These are phyloP conservation scores for Allobates femoralis DNA, from an alignment of 2,797 vertebrate genomes.

Conservation along the genomic window DNA sequence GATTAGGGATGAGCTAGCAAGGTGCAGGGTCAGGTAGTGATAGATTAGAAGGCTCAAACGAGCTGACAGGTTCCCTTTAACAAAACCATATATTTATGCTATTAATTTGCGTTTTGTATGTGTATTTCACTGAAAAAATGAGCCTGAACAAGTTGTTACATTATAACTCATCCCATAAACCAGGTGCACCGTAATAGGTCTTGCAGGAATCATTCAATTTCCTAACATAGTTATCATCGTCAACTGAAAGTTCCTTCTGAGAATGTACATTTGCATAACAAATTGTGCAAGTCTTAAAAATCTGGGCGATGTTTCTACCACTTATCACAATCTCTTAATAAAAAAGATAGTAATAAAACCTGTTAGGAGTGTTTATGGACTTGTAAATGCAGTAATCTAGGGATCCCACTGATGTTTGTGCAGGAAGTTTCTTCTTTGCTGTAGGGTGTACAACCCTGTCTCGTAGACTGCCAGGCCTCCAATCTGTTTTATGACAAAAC, in stretches of 20 bases:
- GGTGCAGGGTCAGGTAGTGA: no score
- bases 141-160: slow-evolving; percentile 62
- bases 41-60: no score
- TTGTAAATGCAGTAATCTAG: slow-evolving; percentile 90
- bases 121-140: neutral
- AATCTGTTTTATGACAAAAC: slow-evolving; percentile 93
- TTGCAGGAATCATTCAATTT: slow-evolving; percentile 77
- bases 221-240: slow-evolving; percentile 74
- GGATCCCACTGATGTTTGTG: slow-evolving; percentile 91
- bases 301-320: slow-evolving; percentile 76
- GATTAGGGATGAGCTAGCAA: no score
- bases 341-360: slow-evolving; percentile 76
- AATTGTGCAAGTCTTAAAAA: slow-evolving; percentile 78
- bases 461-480: slow-evolving; percentile 83
- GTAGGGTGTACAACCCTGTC: slow-evolving; percentile 85
- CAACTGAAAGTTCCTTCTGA: slow-evolving; percentile 78
- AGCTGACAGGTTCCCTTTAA: no score
- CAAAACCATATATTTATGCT: neutral
- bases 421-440: slow-evolving; percentile 81
- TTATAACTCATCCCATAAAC: slow-evolving; percentile 72
- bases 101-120: neutral
- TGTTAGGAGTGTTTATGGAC: slow-evolving; percentile 91
- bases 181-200: slow-evolving; percentile 81
- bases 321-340: slow-evolving; percentile 77
- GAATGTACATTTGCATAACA: slow-evolving; percentile 80